Base-by-base conservation (phyloP, 2,888 invertebrate genomes). In the Hydriomena furcata region DNA sequence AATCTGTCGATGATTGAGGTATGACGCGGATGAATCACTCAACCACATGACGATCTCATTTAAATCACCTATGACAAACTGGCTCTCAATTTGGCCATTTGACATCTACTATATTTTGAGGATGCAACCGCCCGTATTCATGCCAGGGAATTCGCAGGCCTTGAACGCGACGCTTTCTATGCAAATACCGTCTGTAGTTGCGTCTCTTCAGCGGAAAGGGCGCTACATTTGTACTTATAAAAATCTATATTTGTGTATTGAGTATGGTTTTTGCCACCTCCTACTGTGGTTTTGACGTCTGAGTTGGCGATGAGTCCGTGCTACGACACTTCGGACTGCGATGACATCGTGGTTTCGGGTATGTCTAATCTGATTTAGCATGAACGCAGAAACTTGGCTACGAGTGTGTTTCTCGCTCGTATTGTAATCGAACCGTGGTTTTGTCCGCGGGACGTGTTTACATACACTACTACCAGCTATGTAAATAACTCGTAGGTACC, bases 101-200 rank as follows among this genome's bases (percentile, higher is more conserved):
- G 75, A 78, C 75, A 79, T 73, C 27, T 4, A n/a, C 21, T 24
- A 20, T 34, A 44, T 28, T 71, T 60, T 72, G 69, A 63, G 69
- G 67, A 65, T 61, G 76, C 70, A 74, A 75, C 75, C 75, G 73
- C 65, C 71, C 76, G 74, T 68, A 79, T 70, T 70, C 68, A 79
- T 87, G 89, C 89, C 89, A 90, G 86, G 71, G 82, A 87, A 89
- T 88, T 79, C 66, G 68, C 65, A 75, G 76, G 73, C 82, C 82
- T 83, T 83, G 84, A 72, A 63, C 67, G 63, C 66, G 70, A 65
- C 73, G 79, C 70, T 82, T 84, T 84, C 79, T 78, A 73, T 68
- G 66, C 69, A 76, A 76, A 79, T 78, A 76, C 68, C 66, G 71
- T 51, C 71, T 69, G 71, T 80, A 82, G 84, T 81, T 66, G 71